A percentile compares a stretch with the other conserved stretches of the same genome.
These are phyloP conservation scores for Catocala sponsa DNA, from an alignment of 2,888 invertebrate species.

Conservation along the genomic window DNA sequence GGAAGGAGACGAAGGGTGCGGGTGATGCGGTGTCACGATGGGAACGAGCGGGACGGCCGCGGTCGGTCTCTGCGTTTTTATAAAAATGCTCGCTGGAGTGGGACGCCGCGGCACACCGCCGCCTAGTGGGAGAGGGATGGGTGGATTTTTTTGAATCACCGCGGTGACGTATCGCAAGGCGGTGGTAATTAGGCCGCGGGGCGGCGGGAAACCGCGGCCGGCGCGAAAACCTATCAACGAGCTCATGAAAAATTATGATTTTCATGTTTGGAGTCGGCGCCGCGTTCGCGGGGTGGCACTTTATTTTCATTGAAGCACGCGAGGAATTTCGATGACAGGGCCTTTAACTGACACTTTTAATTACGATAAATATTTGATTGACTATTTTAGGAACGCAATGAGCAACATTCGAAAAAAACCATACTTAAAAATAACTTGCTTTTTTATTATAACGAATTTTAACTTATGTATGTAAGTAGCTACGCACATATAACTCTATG, in stretches of 20 bases:
- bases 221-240: conserved; percentile 87
- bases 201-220: conserved; percentile 87
- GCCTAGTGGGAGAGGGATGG: conserved; percentile 78
- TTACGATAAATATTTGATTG: conserved; percentile 43
- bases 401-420: background rate
- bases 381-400: conserved; percentile 31
- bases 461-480: background rate
- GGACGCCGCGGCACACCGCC: conserved; percentile 66
- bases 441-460: background rate
- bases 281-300: conserved; percentile 72
- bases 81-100: conserved; percentile 84
- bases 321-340: conserved; percentile 67
- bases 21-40: conserved; percentile 75
- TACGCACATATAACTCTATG: background rate
- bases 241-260: conserved; percentile 88
- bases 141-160: conserved; percentile 86
- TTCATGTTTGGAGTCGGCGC: conserved; percentile 77
- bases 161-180: conserved; percentile 86
- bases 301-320: conserved; percentile 71
- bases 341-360: conserved; percentile 64
- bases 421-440: background rate
- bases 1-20: conserved; percentile 87
- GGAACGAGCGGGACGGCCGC: conserved; percentile 86
- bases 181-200: conserved; percentile 87
- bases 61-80: conserved; percentile 87